Base-by-base conservation (phyloP, 2,797 vertebrate genomes). In the Huso huso region DNA sequence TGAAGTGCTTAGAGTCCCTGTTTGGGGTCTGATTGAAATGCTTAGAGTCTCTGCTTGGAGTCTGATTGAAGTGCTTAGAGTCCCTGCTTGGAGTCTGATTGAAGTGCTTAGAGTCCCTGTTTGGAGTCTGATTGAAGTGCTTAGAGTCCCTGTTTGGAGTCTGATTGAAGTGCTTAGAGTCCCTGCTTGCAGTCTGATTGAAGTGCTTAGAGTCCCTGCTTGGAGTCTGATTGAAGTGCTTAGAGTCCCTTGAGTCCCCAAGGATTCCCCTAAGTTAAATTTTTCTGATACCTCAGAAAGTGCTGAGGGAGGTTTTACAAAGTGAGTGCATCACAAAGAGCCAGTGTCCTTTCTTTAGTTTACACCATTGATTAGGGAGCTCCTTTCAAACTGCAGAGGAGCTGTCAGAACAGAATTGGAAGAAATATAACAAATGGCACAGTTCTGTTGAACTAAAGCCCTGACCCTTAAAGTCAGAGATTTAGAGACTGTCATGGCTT, bases 341-440 rank as follows among this genome's bases (percentile, higher is more conserved):
- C 66, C 51, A 37, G 7, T 64, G 23, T 50, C 67, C 62, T 53
- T 11, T 51, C 23, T 48, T 37, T 37, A 6, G 13, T 63, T 51
- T 64, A 57, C 15, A 63, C 53, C 55, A 64, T 62, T 63, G 69
- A 71, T 37, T 8, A 51, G 61, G 13, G 58, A 11, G 7, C 63
- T 37, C 15, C 48, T 63, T 57, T 62, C 10, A 67, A 60, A 64
- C 66, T 64, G 69, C 59, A 68, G 72, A 55, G 68, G 64, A 69
- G 77, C 73, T 75, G 80, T 79, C 80, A 77, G 72, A 74, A 48
- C 71, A 58, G 67, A 75, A 79, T 77, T 73, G 80, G 70, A 81
- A 83, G 81, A 82, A 83, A 76, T 57, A 78, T 82, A 81, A 86
- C 83, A 84, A 84, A 88, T 83, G 83, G 77, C 81, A 76, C 68